A percentile compares a stretch with the other conserved stretches of the same genome.
These are phyloP conservation scores for Tipula unca DNA, from an alignment of 2,888 invertebrate genomes.

Conservation along the genomic window DNA sequence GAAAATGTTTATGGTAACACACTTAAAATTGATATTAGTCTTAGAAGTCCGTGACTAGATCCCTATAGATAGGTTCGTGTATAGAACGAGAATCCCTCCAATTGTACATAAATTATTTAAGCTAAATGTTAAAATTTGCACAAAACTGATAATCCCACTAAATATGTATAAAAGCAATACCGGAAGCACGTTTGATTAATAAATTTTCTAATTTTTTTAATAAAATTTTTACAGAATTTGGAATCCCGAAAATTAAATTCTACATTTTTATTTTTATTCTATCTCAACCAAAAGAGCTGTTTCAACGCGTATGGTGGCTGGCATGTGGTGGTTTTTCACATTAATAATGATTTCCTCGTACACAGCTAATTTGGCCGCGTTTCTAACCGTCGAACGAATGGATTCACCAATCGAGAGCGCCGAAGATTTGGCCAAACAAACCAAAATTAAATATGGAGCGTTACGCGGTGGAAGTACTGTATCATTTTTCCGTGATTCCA, in stretches of 20 bases:
- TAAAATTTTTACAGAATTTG: neutral
- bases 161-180: neutral
- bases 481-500: conserved; percentile 90
- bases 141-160: neutral
- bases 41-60: neutral
- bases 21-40: neutral
- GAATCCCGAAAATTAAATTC: neutral
- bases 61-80: neutral
- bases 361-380: conserved; percentile 92
- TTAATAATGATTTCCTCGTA: conserved; percentile 94
- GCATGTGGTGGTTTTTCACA: conserved; percentile 95
- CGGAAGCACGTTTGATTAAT: conserved; percentile 16
- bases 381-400: conserved; percentile 87
- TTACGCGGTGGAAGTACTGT: conserved; percentile 89
- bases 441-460: conserved; percentile 94
- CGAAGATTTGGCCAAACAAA: conserved; percentile 92
- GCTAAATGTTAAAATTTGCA: neutral
- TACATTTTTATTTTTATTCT: neutral
- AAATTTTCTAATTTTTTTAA: neutral
- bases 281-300: conserved; percentile 32
- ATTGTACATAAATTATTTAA: neutral
- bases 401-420: conserved; percentile 92
- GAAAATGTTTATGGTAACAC: neutral
- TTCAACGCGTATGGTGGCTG: conserved; percentile 45
- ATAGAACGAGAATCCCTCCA: neutral